Evolutionary conservation across 2,888 invertebrate species (phyloP), one percentile per base, ranked within the genome.

Genomic region (Plagodis dolabraria): DNA sequence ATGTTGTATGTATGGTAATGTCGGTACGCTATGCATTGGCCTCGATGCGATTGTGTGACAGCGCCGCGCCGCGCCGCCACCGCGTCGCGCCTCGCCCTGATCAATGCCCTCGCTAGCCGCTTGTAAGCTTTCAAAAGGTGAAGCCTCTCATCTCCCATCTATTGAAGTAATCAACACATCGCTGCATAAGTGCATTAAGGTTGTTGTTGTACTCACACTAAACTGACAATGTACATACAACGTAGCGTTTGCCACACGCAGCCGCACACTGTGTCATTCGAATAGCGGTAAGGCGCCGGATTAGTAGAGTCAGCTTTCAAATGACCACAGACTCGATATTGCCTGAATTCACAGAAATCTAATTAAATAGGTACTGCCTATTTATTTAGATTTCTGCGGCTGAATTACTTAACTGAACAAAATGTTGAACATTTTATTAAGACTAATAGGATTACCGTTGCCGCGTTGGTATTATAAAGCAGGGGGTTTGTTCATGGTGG

Each of bases 61-160:
- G 2, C 40, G 40, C 40, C 10, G 22, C 22, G 22, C 2, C 22
- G 22, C 22, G 22, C 22, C 22, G 22, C 22, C n/a, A n/a, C n/a
- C 22, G 22, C 22, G 22, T 22, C 22, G 10, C 40, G 40, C 40
- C 1, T n/a, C n/a, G 22, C 48, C 33, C 11, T 38, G 55, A 57
- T 46, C 57, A 51, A 51, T 51, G 51, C 57, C 43, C 54, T 54
- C 44, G 50, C 36, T 49, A 49, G 51, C 33, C 59, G 55, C 55
- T 60, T 55, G 54, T 60, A 60, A 52, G 54, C 54, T 54, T 60
- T 60, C 54, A 46, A 33, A 22, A 10, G 7, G 34, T 42, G 49
- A 50, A 50, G 50, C 42, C 50, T 42, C 6, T 42, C 53, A 10
- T 40, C 8, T 2, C 40, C 8, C 40, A 40, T 10, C 10, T 10